A percentile compares a stretch with the other conserved stretches of the same genome.
Evolutionary conservation across 2,797 vertebrate species (phyloP).

Genomic region (Valencia hispanica): DNA sequence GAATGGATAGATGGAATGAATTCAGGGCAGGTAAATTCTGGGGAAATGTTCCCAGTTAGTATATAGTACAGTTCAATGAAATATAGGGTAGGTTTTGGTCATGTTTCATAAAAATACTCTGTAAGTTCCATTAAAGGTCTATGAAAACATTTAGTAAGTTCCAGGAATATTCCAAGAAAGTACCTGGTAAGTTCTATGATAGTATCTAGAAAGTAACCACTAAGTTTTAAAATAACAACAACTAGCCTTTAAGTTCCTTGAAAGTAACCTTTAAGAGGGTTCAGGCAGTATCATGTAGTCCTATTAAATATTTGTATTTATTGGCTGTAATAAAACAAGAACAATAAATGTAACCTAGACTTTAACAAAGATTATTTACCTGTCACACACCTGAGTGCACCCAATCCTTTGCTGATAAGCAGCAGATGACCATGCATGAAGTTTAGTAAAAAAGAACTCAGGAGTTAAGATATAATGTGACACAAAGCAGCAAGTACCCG

Average conservation of each 20-base stretch:
- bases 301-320: background rate
- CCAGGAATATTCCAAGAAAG: background rate
- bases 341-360: background rate
- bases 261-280: background rate
- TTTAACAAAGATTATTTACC: conserved; percentile 9
- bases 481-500: conserved; percentile 14
- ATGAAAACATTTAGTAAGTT: too few species aligned
- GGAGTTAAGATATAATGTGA: conserved; percentile 22
- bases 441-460: conserved; percentile 27
- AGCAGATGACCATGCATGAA: conserved; percentile 25
- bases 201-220: background rate
- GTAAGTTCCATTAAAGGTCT: background rate
- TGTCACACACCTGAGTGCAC: conserved; percentile 7
- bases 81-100: background rate
- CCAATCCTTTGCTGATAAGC: conserved; percentile 13
- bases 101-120: background rate
- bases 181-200: background rate
- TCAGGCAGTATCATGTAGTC: background rate
- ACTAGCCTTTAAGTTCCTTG: background rate
- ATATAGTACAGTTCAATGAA: background rate
- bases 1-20: too few species aligned
- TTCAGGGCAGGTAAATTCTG: background rate
- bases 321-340: background rate
- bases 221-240: background rate
- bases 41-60: background rate